Conservation (phyloP, 2,113 vertebrate genomes). For the Ardeotis arabs region DNA sequence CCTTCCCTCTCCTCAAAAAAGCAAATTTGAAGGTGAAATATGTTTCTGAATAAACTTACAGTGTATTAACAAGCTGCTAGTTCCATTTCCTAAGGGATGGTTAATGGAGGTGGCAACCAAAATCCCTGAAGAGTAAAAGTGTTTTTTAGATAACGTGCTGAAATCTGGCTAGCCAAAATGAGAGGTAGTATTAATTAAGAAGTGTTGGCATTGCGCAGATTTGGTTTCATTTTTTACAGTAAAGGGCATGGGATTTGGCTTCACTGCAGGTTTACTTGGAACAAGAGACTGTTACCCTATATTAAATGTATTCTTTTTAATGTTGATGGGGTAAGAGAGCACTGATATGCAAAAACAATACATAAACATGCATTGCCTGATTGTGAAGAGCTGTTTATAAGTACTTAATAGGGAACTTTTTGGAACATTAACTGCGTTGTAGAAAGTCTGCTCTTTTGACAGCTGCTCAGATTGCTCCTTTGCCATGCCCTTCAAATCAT, state of each 20-base stretch:
- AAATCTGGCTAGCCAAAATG: not conserved
- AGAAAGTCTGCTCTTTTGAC: not conserved
- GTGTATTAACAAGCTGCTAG: not conserved
- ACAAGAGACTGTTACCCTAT: not conserved
- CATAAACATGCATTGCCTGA: not conserved
- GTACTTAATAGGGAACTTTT: not conserved
- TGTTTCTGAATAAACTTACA: not conserved
- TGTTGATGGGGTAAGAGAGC: not conserved
- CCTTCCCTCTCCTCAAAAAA: not conserved
- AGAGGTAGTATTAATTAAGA: not conserved
- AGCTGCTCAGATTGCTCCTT: not conserved
- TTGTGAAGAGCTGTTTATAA: not conserved
- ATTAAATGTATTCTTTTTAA: not conserved
- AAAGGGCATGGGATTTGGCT: not conserved
- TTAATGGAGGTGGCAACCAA: not conserved
- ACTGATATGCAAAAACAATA: not conserved
- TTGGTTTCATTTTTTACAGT: not conserved
- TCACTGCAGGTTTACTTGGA: not conserved
- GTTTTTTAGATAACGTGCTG: not conserved
- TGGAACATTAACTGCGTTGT: not conserved
- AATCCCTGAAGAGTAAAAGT: not conserved
- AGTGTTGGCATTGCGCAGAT: not conserved
- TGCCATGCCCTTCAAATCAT: constrained; percentile 16
- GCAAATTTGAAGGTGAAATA: not conserved
- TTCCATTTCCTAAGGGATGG: not conserved